Percentiles rank a stretch among this genome's conserved stretches.
Evolutionary conservation across 1,140 invertebrate genomes (phyloP).

Genomic region (Matsumurasca onukii): DNA sequence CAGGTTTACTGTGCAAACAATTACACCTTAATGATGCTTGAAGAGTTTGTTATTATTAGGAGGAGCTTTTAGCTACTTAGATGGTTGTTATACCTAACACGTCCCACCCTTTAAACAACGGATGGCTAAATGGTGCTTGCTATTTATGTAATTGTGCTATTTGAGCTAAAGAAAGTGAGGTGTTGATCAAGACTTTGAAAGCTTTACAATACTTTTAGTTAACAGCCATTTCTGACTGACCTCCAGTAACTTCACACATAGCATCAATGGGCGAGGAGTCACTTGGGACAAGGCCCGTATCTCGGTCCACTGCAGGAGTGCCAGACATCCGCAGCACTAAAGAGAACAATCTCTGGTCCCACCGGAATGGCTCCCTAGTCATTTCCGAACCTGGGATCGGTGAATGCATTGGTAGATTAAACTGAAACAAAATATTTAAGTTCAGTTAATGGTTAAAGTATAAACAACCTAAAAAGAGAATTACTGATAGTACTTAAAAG

Average conservation of each 20-base stretch:
- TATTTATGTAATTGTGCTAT: too few species aligned
- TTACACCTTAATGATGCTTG: too few species aligned
- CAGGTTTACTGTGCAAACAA: too few species aligned
- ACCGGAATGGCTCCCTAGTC: constrained; percentile 96
- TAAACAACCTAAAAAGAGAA: background rate
- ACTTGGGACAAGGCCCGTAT: constrained; percentile 75
- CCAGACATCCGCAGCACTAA: constrained; percentile 90
- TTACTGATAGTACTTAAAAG: background rate
- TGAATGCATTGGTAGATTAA: constrained; percentile 90
- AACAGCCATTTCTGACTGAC: too few species aligned
- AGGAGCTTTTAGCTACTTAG: too few species aligned
- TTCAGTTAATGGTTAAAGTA: background rate
- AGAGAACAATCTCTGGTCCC: constrained; percentile 98
- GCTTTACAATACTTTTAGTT: too few species aligned
- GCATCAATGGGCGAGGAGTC: constrained; percentile 93
- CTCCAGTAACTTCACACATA: constrained; percentile 99
- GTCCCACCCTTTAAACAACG: too few species aligned
- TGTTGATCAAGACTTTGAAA: too few species aligned
- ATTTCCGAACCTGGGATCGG: constrained; percentile 94
- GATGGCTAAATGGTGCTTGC: too few species aligned
- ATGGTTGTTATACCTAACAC: too few species aligned
- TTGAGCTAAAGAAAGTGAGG: too few species aligned
- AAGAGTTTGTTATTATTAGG: too few species aligned
- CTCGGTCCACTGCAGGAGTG: constrained; percentile 64
- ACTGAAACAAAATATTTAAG: constrained; percentile 57